Percentiles rank a stretch among this genome's conserved stretches.
phyloP scores from a whole-genome alignment of 2,888 invertebrate species.

The Alitta virens region DNA sequence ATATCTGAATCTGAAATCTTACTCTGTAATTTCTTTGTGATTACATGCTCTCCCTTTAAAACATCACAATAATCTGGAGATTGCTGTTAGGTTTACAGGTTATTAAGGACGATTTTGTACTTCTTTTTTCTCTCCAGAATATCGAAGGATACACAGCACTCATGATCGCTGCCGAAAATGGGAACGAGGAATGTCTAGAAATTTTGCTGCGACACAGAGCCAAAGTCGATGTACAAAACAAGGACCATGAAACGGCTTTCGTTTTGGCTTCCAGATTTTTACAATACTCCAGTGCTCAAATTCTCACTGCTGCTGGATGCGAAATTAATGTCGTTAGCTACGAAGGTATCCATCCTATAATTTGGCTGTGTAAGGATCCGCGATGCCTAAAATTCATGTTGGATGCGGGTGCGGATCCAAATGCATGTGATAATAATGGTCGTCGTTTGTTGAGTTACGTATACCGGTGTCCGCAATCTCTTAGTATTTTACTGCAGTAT shows the following conservation, averaged over 20 bases:
- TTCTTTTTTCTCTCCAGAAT: neutral
- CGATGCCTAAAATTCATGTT: slow-evolving; percentile 1
- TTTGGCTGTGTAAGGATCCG: slow-evolving; percentile 3
- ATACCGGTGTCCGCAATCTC: no score
- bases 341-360: slow-evolving; percentile 2
- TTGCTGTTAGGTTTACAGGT: no score
- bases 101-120: no score
- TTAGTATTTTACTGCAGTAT: slow-evolving; percentile 3
- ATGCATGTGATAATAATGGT: no score
- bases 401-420: slow-evolving; percentile 14
- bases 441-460: no score
- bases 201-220: slow-evolving; percentile 6
- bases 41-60: no score
- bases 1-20: no score
- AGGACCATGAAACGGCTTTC: neutral
- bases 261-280: slow-evolving; percentile 1
- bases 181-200: neutral
- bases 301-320: slow-evolving; percentile 7
- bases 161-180: slow-evolving; percentile 8
- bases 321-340: slow-evolving; percentile 5
- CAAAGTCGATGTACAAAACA: neutral
- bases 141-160: neutral
- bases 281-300: neutral
- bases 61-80: no score
- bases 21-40: no score